phyloP scores from a whole-genome alignment of 2,888 invertebrate genomes.

The Antheraea yamamai region DNA sequence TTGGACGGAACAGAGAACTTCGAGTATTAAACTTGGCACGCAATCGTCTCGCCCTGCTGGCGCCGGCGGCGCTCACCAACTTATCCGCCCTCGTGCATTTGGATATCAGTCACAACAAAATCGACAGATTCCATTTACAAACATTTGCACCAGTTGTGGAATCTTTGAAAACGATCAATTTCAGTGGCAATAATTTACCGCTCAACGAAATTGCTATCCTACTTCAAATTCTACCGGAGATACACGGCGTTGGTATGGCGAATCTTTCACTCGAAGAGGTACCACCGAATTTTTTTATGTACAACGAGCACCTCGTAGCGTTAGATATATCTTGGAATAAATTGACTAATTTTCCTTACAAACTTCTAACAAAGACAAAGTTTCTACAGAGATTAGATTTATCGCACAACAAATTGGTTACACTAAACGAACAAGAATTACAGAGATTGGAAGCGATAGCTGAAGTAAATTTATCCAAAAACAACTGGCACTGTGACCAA shows the following conservation, averaged over 20 bases:
- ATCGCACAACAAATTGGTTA: conserved; percentile 87
- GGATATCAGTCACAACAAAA: conserved; percentile 89
- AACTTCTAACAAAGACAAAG: conserved; percentile 80
- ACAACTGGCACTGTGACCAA: conserved; percentile 86
- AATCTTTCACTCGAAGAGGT: conserved; percentile 81
- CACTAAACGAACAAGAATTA: conserved; percentile 82
- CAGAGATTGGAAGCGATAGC: conserved; percentile 82
- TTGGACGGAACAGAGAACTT: conserved; percentile 81
- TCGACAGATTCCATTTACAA: conserved; percentile 85
- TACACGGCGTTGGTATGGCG: conserved; percentile 82
- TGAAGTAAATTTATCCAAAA: conserved; percentile 80
- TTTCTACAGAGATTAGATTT: conserved; percentile 85
- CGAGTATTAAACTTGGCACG: conserved; percentile 83
- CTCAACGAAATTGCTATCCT: conserved; percentile 81
- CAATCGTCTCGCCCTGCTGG: conserved; percentile 88
- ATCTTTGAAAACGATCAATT: conserved; percentile 84
- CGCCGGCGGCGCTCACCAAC: conserved; percentile 88
- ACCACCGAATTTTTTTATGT: conserved; percentile 82
- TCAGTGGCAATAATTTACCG: conserved; percentile 86
- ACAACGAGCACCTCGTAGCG: conserved; percentile 82
- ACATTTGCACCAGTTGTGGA: conserved; percentile 84
- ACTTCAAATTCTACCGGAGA: conserved; percentile 80
- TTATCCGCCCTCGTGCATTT: conserved; percentile 85
- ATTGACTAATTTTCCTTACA: conserved; percentile 81
- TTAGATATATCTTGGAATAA: conserved; percentile 89